phyloP scores from a whole-genome alignment of 1,140 invertebrate genomes.

The Calosoma granatense region DNA sequence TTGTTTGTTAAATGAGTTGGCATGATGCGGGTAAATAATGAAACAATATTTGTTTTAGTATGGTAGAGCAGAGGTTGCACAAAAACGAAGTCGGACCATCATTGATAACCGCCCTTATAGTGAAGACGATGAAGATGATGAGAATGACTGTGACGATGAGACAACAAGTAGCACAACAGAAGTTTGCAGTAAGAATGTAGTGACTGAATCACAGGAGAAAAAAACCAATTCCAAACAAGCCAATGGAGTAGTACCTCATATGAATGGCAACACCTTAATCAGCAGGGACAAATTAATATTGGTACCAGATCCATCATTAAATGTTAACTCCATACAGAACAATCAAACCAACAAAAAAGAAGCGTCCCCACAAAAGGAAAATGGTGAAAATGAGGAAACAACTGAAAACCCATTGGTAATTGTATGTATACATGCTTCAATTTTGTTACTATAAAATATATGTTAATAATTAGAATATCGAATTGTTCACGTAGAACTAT shows the following conservation, averaged over 20 bases:
- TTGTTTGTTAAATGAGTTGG: too few relatives aligned
- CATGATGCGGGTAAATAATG: too few relatives aligned
- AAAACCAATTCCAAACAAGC: constrained; percentile 10
- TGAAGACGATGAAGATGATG: constrained; percentile 32
- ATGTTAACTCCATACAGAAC: constrained; percentile 30
- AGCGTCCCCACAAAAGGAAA: constrained; percentile 18
- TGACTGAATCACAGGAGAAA: constrained; percentile 15
- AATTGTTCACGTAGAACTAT: too few relatives aligned
- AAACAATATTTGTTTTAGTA: too few relatives aligned
- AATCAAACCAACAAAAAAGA: constrained; percentile 22
- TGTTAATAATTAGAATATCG: constrained; percentile 1
- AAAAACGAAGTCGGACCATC: not conserved
- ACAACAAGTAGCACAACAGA: constrained; percentile 29
- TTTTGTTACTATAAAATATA: constrained; percentile 10
- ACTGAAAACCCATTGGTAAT: constrained; percentile 22
- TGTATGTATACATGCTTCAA: constrained; percentile 13
- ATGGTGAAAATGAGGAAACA: constrained; percentile 15
- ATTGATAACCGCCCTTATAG: constrained; percentile 15
- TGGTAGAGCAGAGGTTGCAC: not conserved
- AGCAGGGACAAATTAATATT: constrained; percentile 50
- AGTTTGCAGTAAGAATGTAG: constrained; percentile 15
- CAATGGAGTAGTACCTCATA: constrained; percentile 17
- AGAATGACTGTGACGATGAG: constrained; percentile 20
- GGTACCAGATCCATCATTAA: constrained; percentile 45
- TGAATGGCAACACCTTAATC: constrained; percentile 31